A percentile compares a stretch with the other conserved stretches of the same genome.
Conservation (phyloP, 1,140 invertebrate species). For the Pseudomyrmex dendroicus region DNA sequence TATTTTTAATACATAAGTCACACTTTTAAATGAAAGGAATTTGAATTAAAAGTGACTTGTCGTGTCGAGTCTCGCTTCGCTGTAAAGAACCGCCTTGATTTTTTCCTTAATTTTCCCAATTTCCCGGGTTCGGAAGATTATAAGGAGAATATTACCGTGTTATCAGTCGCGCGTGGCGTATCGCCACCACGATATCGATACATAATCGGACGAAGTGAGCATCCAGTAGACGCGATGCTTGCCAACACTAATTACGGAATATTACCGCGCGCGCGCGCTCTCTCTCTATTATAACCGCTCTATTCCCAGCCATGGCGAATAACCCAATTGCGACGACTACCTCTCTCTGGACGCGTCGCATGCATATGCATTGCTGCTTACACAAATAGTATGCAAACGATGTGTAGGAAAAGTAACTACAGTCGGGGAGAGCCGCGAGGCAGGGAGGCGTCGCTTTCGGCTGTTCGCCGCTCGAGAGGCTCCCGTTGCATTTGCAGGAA, state of each 20-base stretch:
- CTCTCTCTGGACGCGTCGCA: slow-evolving; percentile 72
- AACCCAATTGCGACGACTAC: slow-evolving; percentile 64
- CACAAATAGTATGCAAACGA: slow-evolving; percentile 81
- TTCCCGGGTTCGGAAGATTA: slow-evolving; percentile 1
- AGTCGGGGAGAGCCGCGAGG: slow-evolving; percentile 57
- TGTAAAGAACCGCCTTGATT: background rate
- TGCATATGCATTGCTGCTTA: slow-evolving; percentile 82
- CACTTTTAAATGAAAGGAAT: too few species aligned
- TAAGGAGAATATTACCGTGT: slow-evolving; percentile 14
- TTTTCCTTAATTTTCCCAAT: background rate
- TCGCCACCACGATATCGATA: slow-evolving; percentile 41
- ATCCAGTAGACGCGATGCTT: slow-evolving; percentile 35
- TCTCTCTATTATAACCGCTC: slow-evolving; percentile 49
- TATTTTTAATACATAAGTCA: too few species aligned
- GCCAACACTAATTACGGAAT: slow-evolving; percentile 76
- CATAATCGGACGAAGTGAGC: background rate
- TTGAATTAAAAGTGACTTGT: background rate
- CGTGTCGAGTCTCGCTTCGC: background rate
- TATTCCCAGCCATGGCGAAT: slow-evolving; percentile 46
- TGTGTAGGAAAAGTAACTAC: slow-evolving; percentile 79
- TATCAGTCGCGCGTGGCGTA: slow-evolving; percentile 29
- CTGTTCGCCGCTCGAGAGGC: slow-evolving; percentile 16
- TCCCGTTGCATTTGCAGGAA: slow-evolving; percentile 9
- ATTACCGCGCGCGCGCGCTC: slow-evolving; percentile 67
- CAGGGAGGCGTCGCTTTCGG: slow-evolving; percentile 34